These are phyloP conservation scores for Anodontia alba DNA, from an alignment of 2,888 invertebrate species.

Conservation along the genomic window DNA sequence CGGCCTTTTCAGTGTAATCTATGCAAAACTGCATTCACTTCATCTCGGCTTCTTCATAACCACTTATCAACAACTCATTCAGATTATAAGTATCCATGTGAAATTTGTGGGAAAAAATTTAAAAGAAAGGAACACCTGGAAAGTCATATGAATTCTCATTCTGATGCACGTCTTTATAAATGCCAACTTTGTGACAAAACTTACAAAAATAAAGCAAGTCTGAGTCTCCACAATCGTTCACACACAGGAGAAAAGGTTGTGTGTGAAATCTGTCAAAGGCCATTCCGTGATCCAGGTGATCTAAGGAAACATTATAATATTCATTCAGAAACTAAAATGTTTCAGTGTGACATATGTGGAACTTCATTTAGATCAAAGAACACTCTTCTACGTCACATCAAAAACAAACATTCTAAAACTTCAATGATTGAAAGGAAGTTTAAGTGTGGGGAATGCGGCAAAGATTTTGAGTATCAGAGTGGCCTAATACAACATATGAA, in stretches of 20 bases:
- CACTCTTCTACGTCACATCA: neutral
- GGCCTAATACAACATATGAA: neutral
- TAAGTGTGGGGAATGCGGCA: neutral
- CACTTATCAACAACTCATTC: neutral
- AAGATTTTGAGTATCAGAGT: neutral
- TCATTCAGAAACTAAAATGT: neutral
- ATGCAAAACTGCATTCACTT: neutral
- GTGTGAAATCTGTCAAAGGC: neutral
- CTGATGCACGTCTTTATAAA: neutral
- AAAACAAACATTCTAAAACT: neutral
- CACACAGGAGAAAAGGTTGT: neutral
- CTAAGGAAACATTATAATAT: neutral
- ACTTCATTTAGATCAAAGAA: neutral
- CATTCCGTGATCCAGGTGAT: neutral
- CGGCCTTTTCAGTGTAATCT: neutral
- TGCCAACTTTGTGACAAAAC: neutral
- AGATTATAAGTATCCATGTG: neutral
- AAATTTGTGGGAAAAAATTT: neutral
- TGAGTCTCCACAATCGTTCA: neutral
- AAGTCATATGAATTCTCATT: neutral
- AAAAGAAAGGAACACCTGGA: neutral
- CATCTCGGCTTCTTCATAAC: neutral
- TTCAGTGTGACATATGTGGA: neutral
- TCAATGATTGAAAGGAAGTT: neutral
- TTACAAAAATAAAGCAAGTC: neutral